A percentile compares a stretch with the other conserved stretches of the same genome.
Conservation (phyloP, 2,113 vertebrate species). For the Plecturocebus donacophilus region DNA sequence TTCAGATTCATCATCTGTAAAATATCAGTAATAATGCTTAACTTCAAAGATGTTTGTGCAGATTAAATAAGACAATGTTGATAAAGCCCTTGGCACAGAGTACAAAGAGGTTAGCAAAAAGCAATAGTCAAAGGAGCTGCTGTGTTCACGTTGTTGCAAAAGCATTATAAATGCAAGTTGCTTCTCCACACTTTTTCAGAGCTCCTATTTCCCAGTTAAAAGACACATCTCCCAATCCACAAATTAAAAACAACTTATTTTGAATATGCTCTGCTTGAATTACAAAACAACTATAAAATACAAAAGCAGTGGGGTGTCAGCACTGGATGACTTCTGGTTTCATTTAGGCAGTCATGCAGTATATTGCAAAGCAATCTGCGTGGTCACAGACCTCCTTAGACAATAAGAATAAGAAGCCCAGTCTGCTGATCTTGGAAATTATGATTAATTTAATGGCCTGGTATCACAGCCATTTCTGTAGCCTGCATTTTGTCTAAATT, state of each 20-base stretch:
- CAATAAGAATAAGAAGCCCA: background rate
- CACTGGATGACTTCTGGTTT: background rate
- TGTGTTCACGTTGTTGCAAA: background rate
- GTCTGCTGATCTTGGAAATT: background rate
- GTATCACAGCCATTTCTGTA: background rate
- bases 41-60: conserved; percentile 50
- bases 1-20: conserved; percentile 55
- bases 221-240: background rate
- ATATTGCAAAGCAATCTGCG: background rate
- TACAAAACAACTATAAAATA: background rate
- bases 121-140: background rate
- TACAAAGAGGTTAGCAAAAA: background rate
- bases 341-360: background rate
- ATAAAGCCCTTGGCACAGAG: conserved; percentile 7
- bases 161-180: background rate
- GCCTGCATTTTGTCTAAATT: background rate
- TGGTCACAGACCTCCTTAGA: background rate
- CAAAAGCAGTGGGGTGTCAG: background rate
- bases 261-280: background rate
- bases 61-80: conserved; percentile 56
- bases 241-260: background rate
- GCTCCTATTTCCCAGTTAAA: background rate
- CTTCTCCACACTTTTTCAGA: background rate
- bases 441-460: background rate
- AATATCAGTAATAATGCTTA: background rate